Evolutionary conservation across 2,888 invertebrate species (phyloP), one percentile per base, ranked within the genome.

Genomic region (Toxonevra muliebris): DNA sequence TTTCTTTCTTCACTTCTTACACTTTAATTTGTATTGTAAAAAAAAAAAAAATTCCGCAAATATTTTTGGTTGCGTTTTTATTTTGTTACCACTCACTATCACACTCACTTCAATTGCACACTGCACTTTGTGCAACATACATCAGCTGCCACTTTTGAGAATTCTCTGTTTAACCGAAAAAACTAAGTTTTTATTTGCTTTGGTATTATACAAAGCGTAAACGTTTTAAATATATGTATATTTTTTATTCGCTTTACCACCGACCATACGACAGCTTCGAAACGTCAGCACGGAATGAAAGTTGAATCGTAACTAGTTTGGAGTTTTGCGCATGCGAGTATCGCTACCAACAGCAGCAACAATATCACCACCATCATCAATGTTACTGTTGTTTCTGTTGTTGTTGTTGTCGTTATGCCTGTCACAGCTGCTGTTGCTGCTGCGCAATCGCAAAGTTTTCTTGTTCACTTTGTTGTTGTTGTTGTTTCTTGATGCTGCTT

Each of bases 231-330:
- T 48, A 15, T 15, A 10, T 13, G 15, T 15, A n/a, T n/a, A n/a
- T n/a, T n/a, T n/a, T n/a, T n/a, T 13, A 10, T 13, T n/a, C 63
- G 65, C 60, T 60, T 59, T 45, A 55, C 45, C 54, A 41, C 12
- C 62, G 62, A 54, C 53, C 54, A 66, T 30, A 54, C 48, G 57
- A 58, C 69, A 66, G 71, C 70, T 69, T 69, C 69, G 69, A 78
- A 71, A 82, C 81, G 82, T 84, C 82, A 76, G 81, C 78, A 78
- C 76, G 69, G 76, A 80, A 82, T 83, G 82, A 84, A 83, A 84
- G 84, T 83, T 82, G 82, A 78, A 76, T 81, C 78, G 81, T 81
- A 83, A 83, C 83, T 83, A 82, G 84, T 83, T 83, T 83, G 61
- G 74, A 54, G 59, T 66, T 70, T 75, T 73, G 74, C 73, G 75